phyloP scores from a whole-genome alignment of 2,888 invertebrate genomes.

The Cosmia trapezina region DNA sequence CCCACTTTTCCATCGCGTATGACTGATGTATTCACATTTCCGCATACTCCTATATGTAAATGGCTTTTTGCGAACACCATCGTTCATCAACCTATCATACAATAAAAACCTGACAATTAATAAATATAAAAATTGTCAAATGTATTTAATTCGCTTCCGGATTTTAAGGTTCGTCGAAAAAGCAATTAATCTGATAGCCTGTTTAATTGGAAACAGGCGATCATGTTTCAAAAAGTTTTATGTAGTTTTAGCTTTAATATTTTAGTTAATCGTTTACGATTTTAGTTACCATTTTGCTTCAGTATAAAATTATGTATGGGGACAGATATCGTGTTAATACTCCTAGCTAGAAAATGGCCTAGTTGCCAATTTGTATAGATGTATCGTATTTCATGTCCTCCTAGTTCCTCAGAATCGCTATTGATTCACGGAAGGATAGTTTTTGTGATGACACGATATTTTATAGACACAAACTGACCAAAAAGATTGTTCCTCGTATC shows the following conservation, averaged over 20 bases:
- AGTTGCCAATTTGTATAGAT: not conserved
- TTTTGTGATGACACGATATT: constrained; percentile 30
- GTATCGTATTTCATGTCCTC: constrained; percentile 7
- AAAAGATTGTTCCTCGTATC: not conserved
- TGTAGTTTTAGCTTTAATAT: not conserved
- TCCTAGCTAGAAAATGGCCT: not conserved
- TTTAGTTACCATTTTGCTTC: constrained; percentile 1
- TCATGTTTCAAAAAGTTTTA: constrained; percentile 17
- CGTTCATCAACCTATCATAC: constrained; percentile 54
- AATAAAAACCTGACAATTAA: constrained; percentile 34
- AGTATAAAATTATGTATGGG: too few relatives aligned
- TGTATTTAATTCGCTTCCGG: constrained; percentile 24
- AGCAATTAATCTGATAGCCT: constrained; percentile 43
- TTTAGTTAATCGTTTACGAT: not conserved
- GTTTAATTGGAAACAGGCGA: constrained; percentile 41
- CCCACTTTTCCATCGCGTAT: constrained; percentile 29
- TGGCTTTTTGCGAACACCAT: constrained; percentile 53
- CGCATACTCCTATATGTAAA: constrained; percentile 40
- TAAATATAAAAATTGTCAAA: constrained; percentile 41
- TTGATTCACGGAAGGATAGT: constrained; percentile 13
- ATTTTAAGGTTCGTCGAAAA: constrained; percentile 34
- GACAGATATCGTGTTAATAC: too few relatives aligned
- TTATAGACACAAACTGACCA: constrained; percentile 1
- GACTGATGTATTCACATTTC: constrained; percentile 60
- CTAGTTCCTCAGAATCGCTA: constrained; percentile 6